Evolutionary conservation across 2,888 invertebrate species (phyloP), one percentile per base, ranked within the genome.

Genomic region (Agonopterix subpropinquella): DNA sequence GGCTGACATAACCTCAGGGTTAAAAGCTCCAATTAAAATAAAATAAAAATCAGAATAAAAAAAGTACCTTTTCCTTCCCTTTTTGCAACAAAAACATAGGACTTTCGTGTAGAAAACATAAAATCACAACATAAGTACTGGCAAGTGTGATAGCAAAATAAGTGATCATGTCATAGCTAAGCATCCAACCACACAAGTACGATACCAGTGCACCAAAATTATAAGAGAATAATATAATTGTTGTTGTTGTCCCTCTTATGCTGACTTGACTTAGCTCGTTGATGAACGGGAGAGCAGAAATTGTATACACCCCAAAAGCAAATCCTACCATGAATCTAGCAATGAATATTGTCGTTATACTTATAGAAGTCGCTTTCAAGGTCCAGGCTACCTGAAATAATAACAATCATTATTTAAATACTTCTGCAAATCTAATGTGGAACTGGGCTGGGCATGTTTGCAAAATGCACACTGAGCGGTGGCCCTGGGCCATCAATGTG

Each of bases 301-400:
- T 78, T 8, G 89, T 70, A 0, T 80, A 64, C 35, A 89, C 74
- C 1, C 87, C 88, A 5, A 77, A 77, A 0, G 86, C 89, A 0
- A 89, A 53, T 0, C 92, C 92, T 5, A 80, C 73, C 8, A 91
- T 51, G 10, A 90, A 71, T 11, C 91, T 70, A 0, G 83, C 89
- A 1, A 78, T 56, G 35, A 86, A 63, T 1, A 91, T 47, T 48
- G 61, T 65, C 1, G 47, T 46, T 0, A 58, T 54, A 15, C 49
- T 53, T 47, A 54, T 62, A 3, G 69, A 65, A 3, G 71, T 64
- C 0, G 61, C 41, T n/a, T 64, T 57, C 4, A 72, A 47, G 0
- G 66, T 55, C 75, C 72, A 75, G 3, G 59, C 52, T 0, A 72
- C 55, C 74, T 74, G 62, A 48, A 62, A 69, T 49, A 50, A 49